Percentiles rank a stretch among this genome's conserved stretches.
Conservation (phyloP, 2,113 vertebrate species). For the Mobula hypostoma region DNA sequence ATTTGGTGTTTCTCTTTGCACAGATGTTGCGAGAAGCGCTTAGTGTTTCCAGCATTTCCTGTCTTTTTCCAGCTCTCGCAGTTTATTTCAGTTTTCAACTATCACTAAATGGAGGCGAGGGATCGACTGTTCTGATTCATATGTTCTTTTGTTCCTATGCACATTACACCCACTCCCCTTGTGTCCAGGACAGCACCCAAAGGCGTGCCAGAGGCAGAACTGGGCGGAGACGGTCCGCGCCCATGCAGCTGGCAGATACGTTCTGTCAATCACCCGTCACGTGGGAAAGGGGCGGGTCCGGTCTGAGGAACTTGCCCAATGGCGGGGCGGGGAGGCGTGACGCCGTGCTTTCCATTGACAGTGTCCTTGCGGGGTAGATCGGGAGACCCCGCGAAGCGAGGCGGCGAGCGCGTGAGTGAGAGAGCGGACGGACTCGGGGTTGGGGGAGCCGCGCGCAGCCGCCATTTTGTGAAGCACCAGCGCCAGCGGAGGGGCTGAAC, state of each 20-base stretch:
- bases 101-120: neutral
- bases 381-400: conserved; percentile 64
- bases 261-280: conserved; percentile 39
- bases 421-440: conserved; percentile 34
- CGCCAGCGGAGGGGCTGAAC: conserved; percentile 36
- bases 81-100: no score
- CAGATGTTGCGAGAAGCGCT: no score
- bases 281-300: conserved; percentile 34
- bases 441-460: conserved; percentile 42
- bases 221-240: neutral
- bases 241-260: neutral
- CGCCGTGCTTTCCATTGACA: neutral
- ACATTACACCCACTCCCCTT: no score
- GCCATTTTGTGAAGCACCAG: conserved; percentile 20
- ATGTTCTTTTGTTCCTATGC: no score
- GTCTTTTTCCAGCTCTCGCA: no score
- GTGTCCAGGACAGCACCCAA: neutral
- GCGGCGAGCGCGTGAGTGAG: conserved; percentile 39
- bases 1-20: no score
- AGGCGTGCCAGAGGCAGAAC: conserved; percentile 45
- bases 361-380: conserved; percentile 58
- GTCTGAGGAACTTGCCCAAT: neutral
- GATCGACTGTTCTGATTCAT: no score
- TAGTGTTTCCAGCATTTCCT: no score
- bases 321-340: neutral